These are phyloP conservation scores for Parnassius mnemosyne DNA, from an alignment of 2,888 invertebrate species.

Conservation along the genomic window DNA sequence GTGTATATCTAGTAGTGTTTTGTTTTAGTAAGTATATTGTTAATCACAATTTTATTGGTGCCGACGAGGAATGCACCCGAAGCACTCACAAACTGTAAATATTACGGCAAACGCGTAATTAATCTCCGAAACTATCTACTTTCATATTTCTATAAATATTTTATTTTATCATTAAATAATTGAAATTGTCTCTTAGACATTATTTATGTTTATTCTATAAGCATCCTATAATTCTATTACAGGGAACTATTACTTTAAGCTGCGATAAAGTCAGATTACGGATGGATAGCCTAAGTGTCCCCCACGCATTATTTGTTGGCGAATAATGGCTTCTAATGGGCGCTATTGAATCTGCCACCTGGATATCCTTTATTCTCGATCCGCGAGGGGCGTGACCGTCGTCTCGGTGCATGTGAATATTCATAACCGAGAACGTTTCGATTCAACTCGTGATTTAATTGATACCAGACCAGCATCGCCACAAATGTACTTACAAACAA, in stretches of 20 bases:
- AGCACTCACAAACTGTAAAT: no score
- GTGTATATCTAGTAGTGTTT: no score
- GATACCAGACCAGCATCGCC: constrained; percentile 53
- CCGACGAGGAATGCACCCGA: no score
- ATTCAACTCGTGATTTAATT: constrained; percentile 66
- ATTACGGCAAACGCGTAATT: no score
- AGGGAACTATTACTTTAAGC: constrained; percentile 57
- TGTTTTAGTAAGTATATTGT: no score
- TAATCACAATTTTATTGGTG: no score
- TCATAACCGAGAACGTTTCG: constrained; percentile 55
- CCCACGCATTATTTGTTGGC: constrained; percentile 74
- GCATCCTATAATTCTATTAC: constrained; percentile 50
- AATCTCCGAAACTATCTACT: no score
- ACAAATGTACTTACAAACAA: constrained; percentile 59
- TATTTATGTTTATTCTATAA: constrained; percentile 30
- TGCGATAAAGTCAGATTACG: constrained; percentile 38
- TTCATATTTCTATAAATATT: neutral
- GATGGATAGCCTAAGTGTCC: constrained; percentile 68
- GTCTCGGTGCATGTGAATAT: constrained; percentile 63
- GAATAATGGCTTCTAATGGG: constrained; percentile 78
- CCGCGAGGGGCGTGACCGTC: constrained; percentile 46
- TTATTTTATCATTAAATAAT: neutral
- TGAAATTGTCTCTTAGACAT: constrained; percentile 22
- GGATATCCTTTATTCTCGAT: constrained; percentile 65
- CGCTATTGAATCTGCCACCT: constrained; percentile 77